These are phyloP conservation scores for Myotis myotis DNA, from an alignment of 2,797 vertebrate genomes.

Conservation along the genomic window DNA sequence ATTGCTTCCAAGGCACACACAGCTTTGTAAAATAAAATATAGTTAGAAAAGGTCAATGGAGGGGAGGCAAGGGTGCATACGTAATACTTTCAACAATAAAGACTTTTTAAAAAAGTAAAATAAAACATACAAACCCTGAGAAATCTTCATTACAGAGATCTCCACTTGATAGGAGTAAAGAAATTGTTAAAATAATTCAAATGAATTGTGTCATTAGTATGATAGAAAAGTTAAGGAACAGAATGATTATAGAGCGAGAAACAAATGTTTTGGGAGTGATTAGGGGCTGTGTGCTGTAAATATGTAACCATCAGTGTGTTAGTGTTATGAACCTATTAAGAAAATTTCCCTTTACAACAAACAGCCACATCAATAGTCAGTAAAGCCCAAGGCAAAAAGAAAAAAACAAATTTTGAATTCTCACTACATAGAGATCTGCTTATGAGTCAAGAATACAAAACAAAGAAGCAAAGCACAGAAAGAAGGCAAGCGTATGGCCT, in stretches of 20 bases:
- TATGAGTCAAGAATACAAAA: conserved; percentile 55
- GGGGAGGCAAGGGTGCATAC: no score
- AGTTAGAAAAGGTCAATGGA: neutral
- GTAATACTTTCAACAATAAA: no score
- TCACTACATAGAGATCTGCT: neutral
- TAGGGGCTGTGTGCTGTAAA: neutral
- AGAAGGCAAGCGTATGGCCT: neutral
- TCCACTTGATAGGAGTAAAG: neutral
- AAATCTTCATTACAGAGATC: neutral
- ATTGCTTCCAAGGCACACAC: neutral
- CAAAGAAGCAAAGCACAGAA: conserved; percentile 16
- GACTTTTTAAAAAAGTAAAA: conserved; percentile 30
- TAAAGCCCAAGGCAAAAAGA: neutral
- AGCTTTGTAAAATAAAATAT: conserved; percentile 29
- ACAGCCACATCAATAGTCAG: neutral
- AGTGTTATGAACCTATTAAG: neutral
- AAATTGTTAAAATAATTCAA: conserved; percentile 11
- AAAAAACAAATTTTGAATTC: conserved; percentile 39
- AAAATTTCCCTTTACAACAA: neutral
- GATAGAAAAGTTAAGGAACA: neutral
- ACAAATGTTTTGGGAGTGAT: neutral
- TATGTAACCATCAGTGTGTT: neutral
- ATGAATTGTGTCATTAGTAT: neutral
- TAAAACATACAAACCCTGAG: neutral
- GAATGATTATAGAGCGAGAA: conserved; percentile 7